Evolutionary conservation across 2,113 vertebrate species (phyloP), one percentile per base, ranked within the genome.

Genomic region (Alethe castanea): DNA sequence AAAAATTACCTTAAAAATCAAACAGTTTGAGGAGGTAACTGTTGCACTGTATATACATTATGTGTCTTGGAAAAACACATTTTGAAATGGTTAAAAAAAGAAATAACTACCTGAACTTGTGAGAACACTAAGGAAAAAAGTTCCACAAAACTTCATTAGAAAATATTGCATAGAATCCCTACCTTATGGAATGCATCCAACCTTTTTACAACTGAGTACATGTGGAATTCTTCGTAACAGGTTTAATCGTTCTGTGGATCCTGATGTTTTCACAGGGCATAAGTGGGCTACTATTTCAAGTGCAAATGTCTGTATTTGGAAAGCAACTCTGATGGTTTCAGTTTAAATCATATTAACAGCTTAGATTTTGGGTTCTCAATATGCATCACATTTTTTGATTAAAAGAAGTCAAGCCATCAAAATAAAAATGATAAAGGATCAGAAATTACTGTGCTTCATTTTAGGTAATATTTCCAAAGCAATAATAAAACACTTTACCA

Each of bases 401-500:
- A 36, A 89, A 83, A 93, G 59, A 88, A 81, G 18, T 83, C 66
- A 87, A 86, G 52, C 20, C 13, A 76, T 79, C 71, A 77, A 93
- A 93, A 90, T 92, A 92, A 94, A 95, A 96, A 95, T 90, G 71
- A 93, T 92, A 88, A 91, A 94, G 29, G 31, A 89, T 70, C 36
- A 61, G 48, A 96, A 95, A 90, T 82, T 90, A 67, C 56, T 50
- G 16, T 78, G 17, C 65, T 95, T 93, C 59, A 91, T 92, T 88
- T 62, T 87, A 69, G 56, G 56, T 85, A 67, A 80, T 94, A 95
- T 81, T 87, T 53, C 50, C 69, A 95, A 96, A 96, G 74, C 70
- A 94, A 90, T 94, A 97, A 95, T 96, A 96, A 96, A 97, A 97
- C 85, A 90, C 87, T 96, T 96, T 95, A 91, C 82, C 47, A 92